Evolutionary conservation across 2,797 vertebrate species (phyloP).

Genomic region (Psittacula echo): DNA sequence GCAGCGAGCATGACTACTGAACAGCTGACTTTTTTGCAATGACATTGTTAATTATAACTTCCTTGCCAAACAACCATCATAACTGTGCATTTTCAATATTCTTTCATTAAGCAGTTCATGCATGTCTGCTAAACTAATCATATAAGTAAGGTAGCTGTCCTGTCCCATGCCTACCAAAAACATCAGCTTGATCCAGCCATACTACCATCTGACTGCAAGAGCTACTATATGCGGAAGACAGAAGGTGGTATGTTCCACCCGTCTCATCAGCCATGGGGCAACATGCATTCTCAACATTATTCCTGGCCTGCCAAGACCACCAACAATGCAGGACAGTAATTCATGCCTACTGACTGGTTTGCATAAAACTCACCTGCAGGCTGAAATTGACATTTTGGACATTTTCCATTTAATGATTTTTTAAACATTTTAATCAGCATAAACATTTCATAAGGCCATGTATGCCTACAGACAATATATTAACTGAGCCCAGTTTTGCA

Average conservation of each 20-base stretch:
- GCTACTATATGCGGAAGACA: slow-evolving; percentile 23
- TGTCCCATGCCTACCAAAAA: slow-evolving; percentile 2
- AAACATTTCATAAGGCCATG: background rate
- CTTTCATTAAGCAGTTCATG: slow-evolving; percentile 49
- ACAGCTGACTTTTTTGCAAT: slow-evolving; percentile 79
- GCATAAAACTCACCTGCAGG: background rate
- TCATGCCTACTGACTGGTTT: background rate
- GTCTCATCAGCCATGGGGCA: background rate
- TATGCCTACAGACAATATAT: background rate
- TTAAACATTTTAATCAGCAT: background rate
- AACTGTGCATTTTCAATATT: slow-evolving; percentile 51
- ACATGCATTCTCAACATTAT: background rate
- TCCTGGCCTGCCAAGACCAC: slow-evolving; percentile 5
- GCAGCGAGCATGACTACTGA: slow-evolving; percentile 67
- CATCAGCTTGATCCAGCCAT: slow-evolving; percentile 43
- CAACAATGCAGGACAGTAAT: background rate
- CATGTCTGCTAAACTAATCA: slow-evolving; percentile 27
- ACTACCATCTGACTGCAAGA: background rate
- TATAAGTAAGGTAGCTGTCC: background rate
- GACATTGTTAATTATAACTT: slow-evolving; percentile 68
- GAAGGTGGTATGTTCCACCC: background rate
- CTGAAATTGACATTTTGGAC: background rate
- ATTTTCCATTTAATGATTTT: background rate
- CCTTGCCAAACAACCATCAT: slow-evolving; percentile 56
- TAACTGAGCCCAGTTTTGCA: background rate